Evolutionary conservation across 1,140 invertebrate species (phyloP).

Genomic region (Meloidogyne hapla): DNA sequence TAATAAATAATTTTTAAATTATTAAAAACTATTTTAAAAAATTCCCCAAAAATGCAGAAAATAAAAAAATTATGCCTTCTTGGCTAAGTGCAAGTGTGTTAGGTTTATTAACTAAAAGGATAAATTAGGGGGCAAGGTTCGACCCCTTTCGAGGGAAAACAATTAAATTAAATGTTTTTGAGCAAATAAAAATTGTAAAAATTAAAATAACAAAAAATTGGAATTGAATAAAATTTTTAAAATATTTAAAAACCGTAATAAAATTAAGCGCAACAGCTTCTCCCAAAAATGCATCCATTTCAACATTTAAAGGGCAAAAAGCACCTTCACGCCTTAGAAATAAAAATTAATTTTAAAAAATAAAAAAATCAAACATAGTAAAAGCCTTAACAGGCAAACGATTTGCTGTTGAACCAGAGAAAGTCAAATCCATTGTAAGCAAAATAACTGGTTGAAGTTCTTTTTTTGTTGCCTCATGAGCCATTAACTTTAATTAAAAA

Average conservation of each 20-base stretch:
- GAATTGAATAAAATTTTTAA: no score
- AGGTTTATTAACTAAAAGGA: neutral
- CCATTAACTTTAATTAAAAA: conserved; percentile 46
- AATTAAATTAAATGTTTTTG: neutral
- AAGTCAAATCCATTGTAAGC: conserved; percentile 57
- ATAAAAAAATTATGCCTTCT: neutral
- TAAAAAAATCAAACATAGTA: conserved; percentile 38
- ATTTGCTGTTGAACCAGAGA: conserved; percentile 35
- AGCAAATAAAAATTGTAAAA: neutral
- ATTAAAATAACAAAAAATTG: neutral
- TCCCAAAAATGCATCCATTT: conserved; percentile 58
- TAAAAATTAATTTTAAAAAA: neutral
- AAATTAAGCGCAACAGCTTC: conserved; percentile 54
- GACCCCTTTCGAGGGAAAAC: neutral
- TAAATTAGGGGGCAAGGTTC: neutral
- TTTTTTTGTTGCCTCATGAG: conserved; percentile 44
- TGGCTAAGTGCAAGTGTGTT: neutral
- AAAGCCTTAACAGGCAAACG: conserved; percentile 55
- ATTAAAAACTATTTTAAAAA: conserved; percentile 7
- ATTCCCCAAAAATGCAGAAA: no score
- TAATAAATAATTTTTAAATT: no score
- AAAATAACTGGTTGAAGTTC: conserved; percentile 49
- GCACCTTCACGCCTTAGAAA: conserved; percentile 55
- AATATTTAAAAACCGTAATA: conserved; percentile 31
- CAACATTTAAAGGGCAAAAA: conserved; percentile 54